Evolutionary conservation across 2,888 invertebrate genomes (phyloP).

Genomic region (Drosophila cyrtoloma): DNA sequence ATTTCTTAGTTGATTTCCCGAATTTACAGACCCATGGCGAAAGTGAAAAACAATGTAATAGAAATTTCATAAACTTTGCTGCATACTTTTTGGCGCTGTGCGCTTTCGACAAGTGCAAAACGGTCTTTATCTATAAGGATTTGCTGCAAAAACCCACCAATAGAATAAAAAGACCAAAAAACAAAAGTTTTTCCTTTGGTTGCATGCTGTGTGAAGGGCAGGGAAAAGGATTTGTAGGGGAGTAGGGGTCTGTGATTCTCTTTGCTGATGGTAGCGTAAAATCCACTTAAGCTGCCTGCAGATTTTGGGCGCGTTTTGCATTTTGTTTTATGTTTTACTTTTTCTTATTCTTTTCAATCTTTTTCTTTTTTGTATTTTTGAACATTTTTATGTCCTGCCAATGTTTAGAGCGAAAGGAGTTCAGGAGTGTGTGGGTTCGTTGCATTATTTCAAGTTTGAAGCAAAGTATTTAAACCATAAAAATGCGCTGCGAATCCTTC

Average conservation of each 20-base stretch:
- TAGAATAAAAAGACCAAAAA: slow-evolving; percentile 22
- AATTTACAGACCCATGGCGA: slow-evolving; percentile 56
- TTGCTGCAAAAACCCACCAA: slow-evolving; percentile 45
- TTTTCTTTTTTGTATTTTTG: background rate
- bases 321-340: slow-evolving; percentile 53
- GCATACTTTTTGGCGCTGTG: slow-evolving; percentile 44
- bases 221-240: background rate
- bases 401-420: background rate
- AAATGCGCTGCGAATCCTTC: slow-evolving; percentile 49
- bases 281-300: slow-evolving; percentile 72
- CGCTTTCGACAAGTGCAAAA: slow-evolving; percentile 69
- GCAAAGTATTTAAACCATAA: slow-evolving; percentile 73
- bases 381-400: slow-evolving; percentile 52
- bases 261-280: slow-evolving; percentile 54
- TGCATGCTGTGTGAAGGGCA: slow-evolving; percentile 44
- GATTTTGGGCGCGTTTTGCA: slow-evolving; percentile 60
- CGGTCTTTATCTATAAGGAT: slow-evolving; percentile 68
- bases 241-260: slow-evolving; percentile 12
- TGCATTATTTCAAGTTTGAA: slow-evolving; percentile 72
- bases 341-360: slow-evolving; percentile 18
- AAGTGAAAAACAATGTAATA: slow-evolving; percentile 75
- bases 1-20: slow-evolving; percentile 55
- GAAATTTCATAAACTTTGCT: slow-evolving; percentile 70
- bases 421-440: slow-evolving; percentile 1
- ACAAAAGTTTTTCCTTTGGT: slow-evolving; percentile 42